These are phyloP conservation scores for Nyctibius bracteatus DNA, from an alignment of 2,113 vertebrate species.

Conservation along the genomic window DNA sequence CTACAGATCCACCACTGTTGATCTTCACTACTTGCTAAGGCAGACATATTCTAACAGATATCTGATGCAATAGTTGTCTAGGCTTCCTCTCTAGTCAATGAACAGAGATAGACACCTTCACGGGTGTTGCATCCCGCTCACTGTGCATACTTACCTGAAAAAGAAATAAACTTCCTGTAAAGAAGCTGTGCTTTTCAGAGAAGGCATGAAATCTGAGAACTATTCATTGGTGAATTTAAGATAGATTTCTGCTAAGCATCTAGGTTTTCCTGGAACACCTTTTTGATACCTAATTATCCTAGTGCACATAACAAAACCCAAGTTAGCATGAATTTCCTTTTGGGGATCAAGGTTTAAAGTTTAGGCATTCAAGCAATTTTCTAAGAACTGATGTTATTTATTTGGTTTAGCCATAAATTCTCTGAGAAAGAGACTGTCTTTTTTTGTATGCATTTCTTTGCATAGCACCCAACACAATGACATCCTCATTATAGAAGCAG, in stretches of 20 bases:
- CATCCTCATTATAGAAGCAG: not conserved
- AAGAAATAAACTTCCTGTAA: not conserved
- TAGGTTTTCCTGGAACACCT: not conserved
- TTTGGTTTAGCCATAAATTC: not conserved
- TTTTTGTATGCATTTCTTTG: not conserved
- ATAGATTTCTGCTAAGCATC: not conserved
- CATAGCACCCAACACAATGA: not conserved
- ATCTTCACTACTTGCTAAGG: not conserved
- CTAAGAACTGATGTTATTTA: not conserved
- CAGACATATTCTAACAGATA: not conserved
- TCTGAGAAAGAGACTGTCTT: not conserved
- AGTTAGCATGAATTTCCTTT: not conserved
- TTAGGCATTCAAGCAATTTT: not conserved
- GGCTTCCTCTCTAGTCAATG: not conserved
- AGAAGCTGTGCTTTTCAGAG: not conserved
- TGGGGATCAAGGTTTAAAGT: not conserved
- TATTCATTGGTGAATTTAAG: not conserved
- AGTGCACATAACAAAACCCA: not conserved
- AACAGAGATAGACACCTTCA: not conserved
- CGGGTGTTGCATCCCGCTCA: not conserved
- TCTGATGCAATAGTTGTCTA: not conserved
- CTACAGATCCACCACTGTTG: accelerated
- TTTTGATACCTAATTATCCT: not conserved
- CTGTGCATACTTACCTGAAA: not conserved
- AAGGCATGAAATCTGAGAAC: not conserved